Evolutionary conservation across 92 coral and sea anemone species (phyloP).

Genomic region (Chrysogorgia sp.): DNA sequence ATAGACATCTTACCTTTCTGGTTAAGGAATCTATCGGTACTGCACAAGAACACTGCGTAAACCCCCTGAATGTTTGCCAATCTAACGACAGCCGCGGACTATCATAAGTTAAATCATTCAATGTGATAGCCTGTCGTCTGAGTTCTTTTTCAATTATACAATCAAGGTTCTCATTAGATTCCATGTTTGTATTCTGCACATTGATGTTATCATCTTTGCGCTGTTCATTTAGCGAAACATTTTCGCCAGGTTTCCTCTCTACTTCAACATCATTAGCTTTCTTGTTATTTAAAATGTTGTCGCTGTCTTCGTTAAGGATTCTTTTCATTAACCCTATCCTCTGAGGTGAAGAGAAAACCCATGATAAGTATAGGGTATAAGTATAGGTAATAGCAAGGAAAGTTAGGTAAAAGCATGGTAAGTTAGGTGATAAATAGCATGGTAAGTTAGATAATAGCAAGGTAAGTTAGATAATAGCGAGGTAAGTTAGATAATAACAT

Average conservation of each 20-base stretch:
- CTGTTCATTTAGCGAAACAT: not conserved
- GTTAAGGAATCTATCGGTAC: conserved; percentile 87
- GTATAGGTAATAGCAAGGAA: too few species aligned
- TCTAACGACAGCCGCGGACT: conserved; percentile 83
- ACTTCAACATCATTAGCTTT: not conserved
- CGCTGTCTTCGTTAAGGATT: conserved; percentile 12
- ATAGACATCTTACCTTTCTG: conserved; percentile 86
- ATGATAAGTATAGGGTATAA: not conserved
- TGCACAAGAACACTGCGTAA: conserved; percentile 87
- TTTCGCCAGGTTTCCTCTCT: not conserved
- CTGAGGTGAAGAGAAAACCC: not conserved
- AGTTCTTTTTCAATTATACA: conserved; percentile 56
- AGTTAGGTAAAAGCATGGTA: too few species aligned
- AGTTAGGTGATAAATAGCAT: too few species aligned
- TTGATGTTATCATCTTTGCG: conserved; percentile 39
- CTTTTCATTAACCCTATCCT: conserved; percentile 34
- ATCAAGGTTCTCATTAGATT: conserved; percentile 28
- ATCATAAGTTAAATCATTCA: conserved; percentile 71
- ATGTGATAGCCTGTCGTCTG: conserved; percentile 79
- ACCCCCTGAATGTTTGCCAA: conserved; percentile 94
- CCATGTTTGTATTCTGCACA: conserved; percentile 29
- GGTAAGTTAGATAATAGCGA: too few species aligned
- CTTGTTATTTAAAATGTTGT: not conserved
- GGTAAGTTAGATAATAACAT: too few species aligned
- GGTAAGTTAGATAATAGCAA: too few species aligned